Evolutionary conservation across 2,797 vertebrate species (phyloP), one percentile per base, ranked within the genome.

Genomic region (Centroberyx gerrardi): DNA sequence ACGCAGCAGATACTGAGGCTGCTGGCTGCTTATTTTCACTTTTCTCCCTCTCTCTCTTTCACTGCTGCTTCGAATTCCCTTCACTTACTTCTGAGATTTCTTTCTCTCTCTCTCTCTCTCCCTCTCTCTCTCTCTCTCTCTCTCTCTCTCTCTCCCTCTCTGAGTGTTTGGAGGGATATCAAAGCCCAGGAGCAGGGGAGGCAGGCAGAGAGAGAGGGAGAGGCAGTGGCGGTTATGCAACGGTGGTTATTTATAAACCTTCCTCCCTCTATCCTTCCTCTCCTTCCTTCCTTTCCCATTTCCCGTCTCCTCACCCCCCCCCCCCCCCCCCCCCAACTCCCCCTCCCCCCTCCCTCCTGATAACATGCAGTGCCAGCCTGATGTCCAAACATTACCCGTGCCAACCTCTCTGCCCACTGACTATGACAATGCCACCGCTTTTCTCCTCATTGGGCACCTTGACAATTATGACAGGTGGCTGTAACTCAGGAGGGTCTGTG

Each of bases 231-330:
- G 5, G 91, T 94, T 94, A 95, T 68, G 92, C 91, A 95, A 95
- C 74, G 33, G 62, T 78, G 68, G 94, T 92, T 95, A 95, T 95
- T 95, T 95, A 95, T 95, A 95, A 94, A 92, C 85, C 84, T 62
- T 77, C 78, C 70, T 76, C 82, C 68, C 85, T 74, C 74, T 58
- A 80, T 78, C 69, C 74, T 59, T 77, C 76, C 62, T 74, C 63
- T 75, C 54, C 49, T 74, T 72, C 75, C 55, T 73, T 69, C 69
- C 75, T 79, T 80, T 76, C 68, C 63, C 66, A 74, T 42, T 70
- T 68, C 27, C 5, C 62, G 48, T 27, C 79, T 68, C 82, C 51
- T 69, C 44, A 0, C n/a, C 58, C 62, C 74, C 58, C 18, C 13
- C 33, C 64, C 22, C 22, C 22, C 22, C 22, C 1, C 22, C 7